Conservation (phyloP, 2,888 invertebrate species). For the Andricus quercusramuli region DNA sequence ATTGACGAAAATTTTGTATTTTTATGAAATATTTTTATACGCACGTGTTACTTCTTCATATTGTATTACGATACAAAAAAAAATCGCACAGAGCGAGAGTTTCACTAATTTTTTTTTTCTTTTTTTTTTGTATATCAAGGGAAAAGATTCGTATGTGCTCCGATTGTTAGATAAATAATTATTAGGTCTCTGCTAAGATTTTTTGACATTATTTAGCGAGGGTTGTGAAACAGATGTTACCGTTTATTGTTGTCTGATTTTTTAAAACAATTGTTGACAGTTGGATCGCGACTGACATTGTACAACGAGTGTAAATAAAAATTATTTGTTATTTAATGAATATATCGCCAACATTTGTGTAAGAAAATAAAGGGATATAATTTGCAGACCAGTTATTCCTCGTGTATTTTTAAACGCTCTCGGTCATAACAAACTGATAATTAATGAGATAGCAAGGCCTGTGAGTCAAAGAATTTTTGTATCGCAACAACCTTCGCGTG, state of each 20-base stretch:
- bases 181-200: conserved; percentile 34
- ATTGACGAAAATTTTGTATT: conserved; percentile 39
- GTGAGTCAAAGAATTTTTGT: background rate
- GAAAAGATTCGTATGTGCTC: background rate
- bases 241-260: conserved; percentile 58
- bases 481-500: background rate
- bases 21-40: conserved; percentile 41
- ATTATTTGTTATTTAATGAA: conserved; percentile 65
- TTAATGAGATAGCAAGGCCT: conserved; percentile 20
- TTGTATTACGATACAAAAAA: conserved; percentile 1
- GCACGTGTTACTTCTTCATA: conserved; percentile 35
- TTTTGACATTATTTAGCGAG: conserved; percentile 61
- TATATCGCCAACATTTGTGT: conserved; percentile 54
- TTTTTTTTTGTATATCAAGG: conserved; percentile 18
- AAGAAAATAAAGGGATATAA: conserved; percentile 57
- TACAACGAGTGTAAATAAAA: conserved; percentile 60
- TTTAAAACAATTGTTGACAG: conserved; percentile 59
- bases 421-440: conserved; percentile 15
- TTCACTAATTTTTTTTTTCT: background rate
- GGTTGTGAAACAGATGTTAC: conserved; percentile 67
- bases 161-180: conserved; percentile 17
- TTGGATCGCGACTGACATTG: conserved; percentile 62
- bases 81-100: conserved; percentile 22
- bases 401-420: conserved; percentile 18
- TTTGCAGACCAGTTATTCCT: conserved; percentile 25